Percentiles rank a stretch among this genome's conserved stretches.
phyloP scores from a whole-genome alignment of 2,113 vertebrate species.

The Tetrax tetrax region DNA sequence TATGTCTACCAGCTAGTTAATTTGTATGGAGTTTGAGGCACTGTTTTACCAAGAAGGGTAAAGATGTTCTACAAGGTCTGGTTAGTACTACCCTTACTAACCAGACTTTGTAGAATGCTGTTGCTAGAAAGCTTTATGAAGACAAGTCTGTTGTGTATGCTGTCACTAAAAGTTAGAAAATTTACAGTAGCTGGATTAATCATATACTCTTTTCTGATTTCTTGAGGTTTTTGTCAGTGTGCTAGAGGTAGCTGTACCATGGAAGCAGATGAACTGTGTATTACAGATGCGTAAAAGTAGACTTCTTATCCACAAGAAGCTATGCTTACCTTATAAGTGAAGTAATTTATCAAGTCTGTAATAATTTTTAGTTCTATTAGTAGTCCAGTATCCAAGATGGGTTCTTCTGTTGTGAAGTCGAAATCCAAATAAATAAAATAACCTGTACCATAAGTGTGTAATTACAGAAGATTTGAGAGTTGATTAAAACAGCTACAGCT shows the following conservation, averaged over 20 bases:
- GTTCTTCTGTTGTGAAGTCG: not conserved
- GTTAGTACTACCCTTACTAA: not conserved
- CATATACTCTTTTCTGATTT: not conserved
- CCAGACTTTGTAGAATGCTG: not conserved
- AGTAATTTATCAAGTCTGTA: not conserved
- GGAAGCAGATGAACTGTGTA: not conserved
- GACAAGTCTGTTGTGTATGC: not conserved
- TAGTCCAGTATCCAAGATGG: not conserved
- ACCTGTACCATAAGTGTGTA: not conserved
- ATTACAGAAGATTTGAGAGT: conserved; percentile 40
- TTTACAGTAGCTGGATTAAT: not conserved
- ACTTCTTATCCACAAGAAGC: not conserved
- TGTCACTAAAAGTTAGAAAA: not conserved
- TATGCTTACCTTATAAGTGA: not conserved
- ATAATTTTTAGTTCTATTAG: not conserved
- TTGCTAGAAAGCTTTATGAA: not conserved
- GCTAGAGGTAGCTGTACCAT: not conserved
- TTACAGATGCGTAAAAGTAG: not conserved
- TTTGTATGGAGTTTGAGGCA: no score
- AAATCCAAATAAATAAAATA: conserved; percentile 50
- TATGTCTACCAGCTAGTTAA: not conserved
- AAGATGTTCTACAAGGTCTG: no score
- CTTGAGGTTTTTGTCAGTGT: not conserved
- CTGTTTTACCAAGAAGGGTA: not conserved
- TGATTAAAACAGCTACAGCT: conserved; percentile 10